phyloP scores from a whole-genome alignment of 2,797 vertebrate genomes.

The Ataeniobius toweri region DNA sequence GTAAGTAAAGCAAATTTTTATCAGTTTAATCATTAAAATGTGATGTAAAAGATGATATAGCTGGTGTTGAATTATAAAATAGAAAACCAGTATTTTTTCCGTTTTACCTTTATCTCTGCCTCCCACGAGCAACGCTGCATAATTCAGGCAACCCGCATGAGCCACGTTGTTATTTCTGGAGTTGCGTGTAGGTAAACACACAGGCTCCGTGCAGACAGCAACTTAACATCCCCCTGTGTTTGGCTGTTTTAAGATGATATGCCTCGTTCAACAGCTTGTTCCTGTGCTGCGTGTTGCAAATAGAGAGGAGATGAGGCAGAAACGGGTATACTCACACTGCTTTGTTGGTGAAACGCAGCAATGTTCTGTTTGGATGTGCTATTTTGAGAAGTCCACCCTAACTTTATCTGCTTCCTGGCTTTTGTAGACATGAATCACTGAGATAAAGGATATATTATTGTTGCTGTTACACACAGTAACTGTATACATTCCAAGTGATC shows the following conservation, averaged over 20 bases:
- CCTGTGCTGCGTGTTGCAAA: constrained; percentile 47
- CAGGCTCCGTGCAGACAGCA: constrained; percentile 63
- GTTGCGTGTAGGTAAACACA: constrained; percentile 64
- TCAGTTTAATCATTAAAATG: background rate
- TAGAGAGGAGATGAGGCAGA: constrained; percentile 49
- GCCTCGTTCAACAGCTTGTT: constrained; percentile 63
- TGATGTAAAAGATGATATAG: constrained; percentile 20
- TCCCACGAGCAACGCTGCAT: constrained; percentile 43
- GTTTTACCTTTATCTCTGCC: constrained; percentile 31
- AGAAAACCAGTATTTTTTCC: background rate
- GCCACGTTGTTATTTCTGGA: constrained; percentile 68
- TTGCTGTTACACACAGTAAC: background rate
- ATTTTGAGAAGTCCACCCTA: constrained; percentile 14
- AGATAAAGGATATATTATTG: constrained; percentile 1
- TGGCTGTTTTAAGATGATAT: constrained; percentile 59
- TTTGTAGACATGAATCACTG: background rate
- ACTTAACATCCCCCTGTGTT: constrained; percentile 52
- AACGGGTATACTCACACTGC: constrained; percentile 53
- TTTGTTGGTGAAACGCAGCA: constrained; percentile 22
- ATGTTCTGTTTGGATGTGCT: constrained; percentile 8
- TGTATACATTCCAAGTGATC: background rate
- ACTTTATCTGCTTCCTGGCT: background rate
- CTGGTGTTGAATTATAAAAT: constrained; percentile 57
- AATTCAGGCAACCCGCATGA: constrained; percentile 66
- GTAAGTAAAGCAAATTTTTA: constrained; percentile 68